Percentiles rank a stretch among this genome's conserved stretches.
phyloP scores from a whole-genome alignment of 35 echinoderm and acorn worm genomes.

The Eucidaris tribuloides region DNA sequence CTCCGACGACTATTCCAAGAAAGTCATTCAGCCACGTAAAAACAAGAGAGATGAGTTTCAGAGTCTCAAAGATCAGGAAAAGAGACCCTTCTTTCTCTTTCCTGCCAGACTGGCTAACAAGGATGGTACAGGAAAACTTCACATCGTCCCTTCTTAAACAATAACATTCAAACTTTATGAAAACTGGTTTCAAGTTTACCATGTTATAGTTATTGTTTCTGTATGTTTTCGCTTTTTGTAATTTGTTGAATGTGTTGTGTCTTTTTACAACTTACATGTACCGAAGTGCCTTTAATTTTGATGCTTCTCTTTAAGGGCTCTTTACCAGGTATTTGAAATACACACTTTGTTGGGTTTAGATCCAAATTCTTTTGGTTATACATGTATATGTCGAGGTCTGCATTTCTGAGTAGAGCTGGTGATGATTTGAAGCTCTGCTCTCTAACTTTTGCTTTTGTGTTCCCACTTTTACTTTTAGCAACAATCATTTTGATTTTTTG shows the following conservation, averaged over 20 bases:
- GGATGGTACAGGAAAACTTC: conserved; percentile 3
- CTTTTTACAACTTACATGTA: background rate
- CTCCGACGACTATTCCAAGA: conserved; percentile 3
- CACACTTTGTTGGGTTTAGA: background rate
- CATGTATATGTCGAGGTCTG: background rate
- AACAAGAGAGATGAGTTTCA: background rate
- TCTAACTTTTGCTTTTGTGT: conserved; percentile 5
- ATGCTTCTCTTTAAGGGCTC: background rate
- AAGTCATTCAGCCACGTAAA: background rate
- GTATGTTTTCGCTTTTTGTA: conserved; percentile 2
- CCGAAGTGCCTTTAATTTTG: background rate
- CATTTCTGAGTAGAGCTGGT: background rate
- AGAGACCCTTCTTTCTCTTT: conserved; percentile 29
- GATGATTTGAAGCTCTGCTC: conserved; percentile 2
- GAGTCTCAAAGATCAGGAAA: conserved; percentile 3
- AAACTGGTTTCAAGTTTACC: conserved; percentile 1
- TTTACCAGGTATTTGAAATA: background rate
- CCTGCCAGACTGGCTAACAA: background rate
- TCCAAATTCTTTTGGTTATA: background rate
- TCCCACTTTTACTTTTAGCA: background rate
- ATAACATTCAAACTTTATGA: conserved; percentile 3
- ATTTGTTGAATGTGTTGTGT: background rate
- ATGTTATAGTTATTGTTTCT: background rate
- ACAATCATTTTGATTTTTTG: background rate
- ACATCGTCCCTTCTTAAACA: background rate